These are phyloP conservation scores for Lumbricus terrestris DNA, from an alignment of 2,888 invertebrate genomes.

Conservation along the genomic window DNA sequence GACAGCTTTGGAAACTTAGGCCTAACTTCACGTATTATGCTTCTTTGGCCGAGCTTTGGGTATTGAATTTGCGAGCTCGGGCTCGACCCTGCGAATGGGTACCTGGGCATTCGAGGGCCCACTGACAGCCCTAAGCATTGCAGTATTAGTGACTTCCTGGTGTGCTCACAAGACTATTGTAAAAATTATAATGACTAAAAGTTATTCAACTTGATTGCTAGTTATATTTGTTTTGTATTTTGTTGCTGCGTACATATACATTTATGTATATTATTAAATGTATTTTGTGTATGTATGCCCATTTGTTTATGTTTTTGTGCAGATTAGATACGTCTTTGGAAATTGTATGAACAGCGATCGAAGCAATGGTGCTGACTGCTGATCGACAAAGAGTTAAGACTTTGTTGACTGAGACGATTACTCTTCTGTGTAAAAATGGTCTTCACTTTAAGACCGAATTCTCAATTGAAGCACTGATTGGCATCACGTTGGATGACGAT, in stretches of 20 bases:
- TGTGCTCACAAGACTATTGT: no score
- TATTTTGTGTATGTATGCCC: not conserved
- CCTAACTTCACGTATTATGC: no score
- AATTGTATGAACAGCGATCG: not conserved
- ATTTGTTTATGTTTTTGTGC: not conserved
- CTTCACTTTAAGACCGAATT: constrained; percentile 34
- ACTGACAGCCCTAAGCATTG: no score
- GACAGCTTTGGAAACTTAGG: no score
- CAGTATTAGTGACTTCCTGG: no score
- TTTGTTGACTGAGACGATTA: constrained; percentile 36
- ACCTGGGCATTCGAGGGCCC: no score
- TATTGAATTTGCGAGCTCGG: no score
- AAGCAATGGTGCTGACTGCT: constrained; percentile 33
- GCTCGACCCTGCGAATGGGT: no score
- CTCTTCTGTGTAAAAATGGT: constrained; percentile 35
- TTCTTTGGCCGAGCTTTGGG: no score
- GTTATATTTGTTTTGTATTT: not conserved
- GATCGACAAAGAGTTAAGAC: constrained; percentile 34
- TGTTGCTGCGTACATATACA: not conserved
- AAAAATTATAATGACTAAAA: no score
- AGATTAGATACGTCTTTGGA: not conserved
- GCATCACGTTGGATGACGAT: constrained; percentile 35
- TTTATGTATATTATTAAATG: not conserved
- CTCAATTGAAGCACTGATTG: constrained; percentile 33
- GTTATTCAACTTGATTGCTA: no score